Conservation (phyloP, 2,888 invertebrate species). For the Nebria brevicollis region DNA sequence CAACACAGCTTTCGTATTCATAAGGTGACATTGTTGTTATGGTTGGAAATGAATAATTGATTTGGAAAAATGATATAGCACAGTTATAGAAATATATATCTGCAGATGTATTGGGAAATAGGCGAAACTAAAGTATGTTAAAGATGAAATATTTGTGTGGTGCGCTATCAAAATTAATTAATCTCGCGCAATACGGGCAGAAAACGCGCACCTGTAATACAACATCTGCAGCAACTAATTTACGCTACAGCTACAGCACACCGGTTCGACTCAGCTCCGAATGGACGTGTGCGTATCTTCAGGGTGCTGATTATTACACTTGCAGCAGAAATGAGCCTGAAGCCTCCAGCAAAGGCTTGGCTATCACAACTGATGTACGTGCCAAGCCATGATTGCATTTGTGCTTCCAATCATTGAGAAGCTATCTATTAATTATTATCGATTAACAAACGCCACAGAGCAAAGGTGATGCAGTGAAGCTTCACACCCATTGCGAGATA, state of each 20-base stretch:
- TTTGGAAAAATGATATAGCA: not conserved
- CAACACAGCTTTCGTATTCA: conserved; percentile 8
- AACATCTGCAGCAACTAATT: not conserved
- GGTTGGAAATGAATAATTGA: conserved; percentile 6
- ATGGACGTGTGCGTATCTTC: not conserved
- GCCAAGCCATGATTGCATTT: not conserved
- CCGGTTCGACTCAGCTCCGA: too few relatives aligned
- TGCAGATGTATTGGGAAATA: too few relatives aligned
- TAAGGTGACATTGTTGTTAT: conserved; percentile 9
- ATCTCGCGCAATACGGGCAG: not conserved
- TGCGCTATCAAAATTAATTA: not conserved
- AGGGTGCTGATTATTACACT: not conserved
- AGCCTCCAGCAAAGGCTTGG: not conserved
- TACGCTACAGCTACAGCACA: not conserved
- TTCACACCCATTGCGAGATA: not conserved
- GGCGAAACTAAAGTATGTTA: too few relatives aligned
- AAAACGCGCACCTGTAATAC: not conserved
- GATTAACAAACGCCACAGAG: not conserved
- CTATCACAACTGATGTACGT: not conserved
- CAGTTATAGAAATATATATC: too few relatives aligned
- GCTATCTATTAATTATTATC: not conserved
- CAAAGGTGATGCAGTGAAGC: not conserved
- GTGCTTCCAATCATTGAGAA: not conserved
- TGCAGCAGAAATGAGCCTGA: not conserved
- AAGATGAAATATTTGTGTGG: too few relatives aligned